A percentile compares a stretch with the other conserved stretches of the same genome.
phyloP scores from a whole-genome alignment of 2,888 invertebrate genomes.

The Branchellion lobata region DNA sequence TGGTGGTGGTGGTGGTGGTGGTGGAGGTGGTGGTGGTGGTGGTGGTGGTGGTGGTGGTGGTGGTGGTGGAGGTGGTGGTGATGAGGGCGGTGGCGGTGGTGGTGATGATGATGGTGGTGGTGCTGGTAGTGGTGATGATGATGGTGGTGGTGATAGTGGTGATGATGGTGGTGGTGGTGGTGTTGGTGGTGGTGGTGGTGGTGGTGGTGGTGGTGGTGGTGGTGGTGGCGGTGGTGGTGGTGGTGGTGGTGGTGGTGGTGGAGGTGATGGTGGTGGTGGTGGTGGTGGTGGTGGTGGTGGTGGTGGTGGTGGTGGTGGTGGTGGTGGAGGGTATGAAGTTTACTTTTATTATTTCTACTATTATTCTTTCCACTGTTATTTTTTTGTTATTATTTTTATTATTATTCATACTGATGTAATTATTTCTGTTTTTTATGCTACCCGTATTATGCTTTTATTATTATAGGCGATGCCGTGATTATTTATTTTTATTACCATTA shows the following conservation, averaged over 20 bases:
- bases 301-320: too few species aligned
- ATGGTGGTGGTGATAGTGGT: not conserved
- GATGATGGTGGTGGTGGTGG: not conserved
- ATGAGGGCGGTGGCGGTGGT: not conserved
- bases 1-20: not conserved
- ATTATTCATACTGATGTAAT: too few species aligned
- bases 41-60: not conserved
- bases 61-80: not conserved
- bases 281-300: too few species aligned
- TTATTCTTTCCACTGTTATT: too few species aligned
- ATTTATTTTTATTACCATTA: too few species aligned
- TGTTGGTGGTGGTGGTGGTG: slow-evolving; percentile 6
- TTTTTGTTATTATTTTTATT: too few species aligned
- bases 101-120: not conserved
- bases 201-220: not conserved
- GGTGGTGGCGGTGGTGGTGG: not conserved
- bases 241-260: not conserved
- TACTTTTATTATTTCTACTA: too few species aligned
- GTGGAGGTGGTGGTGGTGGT: not conserved
- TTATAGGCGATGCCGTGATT: too few species aligned
- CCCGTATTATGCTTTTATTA: too few species aligned
- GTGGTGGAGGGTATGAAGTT: too few species aligned
- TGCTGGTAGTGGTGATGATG: not conserved
- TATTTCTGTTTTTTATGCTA: too few species aligned
- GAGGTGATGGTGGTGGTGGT: too few species aligned